Evolutionary conservation across 2,113 vertebrate species (phyloP), one percentile per base, ranked within the genome.

Genomic region (Trogon surrucura): DNA sequence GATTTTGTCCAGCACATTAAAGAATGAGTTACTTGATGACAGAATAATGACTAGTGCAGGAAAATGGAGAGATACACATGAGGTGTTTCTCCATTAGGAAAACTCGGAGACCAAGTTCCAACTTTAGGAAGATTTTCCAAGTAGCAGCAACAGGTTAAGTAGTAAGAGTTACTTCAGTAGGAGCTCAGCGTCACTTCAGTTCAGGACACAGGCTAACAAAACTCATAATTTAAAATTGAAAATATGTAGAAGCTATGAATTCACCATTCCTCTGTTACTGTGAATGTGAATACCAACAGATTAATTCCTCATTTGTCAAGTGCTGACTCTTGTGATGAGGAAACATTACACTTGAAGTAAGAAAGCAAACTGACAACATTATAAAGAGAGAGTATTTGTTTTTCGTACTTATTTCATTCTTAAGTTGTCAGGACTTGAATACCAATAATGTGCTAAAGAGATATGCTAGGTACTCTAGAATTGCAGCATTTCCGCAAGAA

Each of bases 401-500:
- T 70, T 67, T 85, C 38, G 77, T 87, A 45, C 71, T 95, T 92
- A 71, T 50, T 92, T 93, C 13, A 27, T 88, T 89, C 75, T 70
- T 21, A 91, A 79, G 29, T 72, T 95, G 25, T 79, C 82, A 91
- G 85, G 93, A 80, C 21, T 85, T 75, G 41, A 51, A 53, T 65
- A 65, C 9, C 58, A 95, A 48, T 77, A 73, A 61, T 69, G 27
- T 34, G 11, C 66, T 96, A 88, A 95, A 54, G 10, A 90, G 50
- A 84, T 75, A 56, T 3, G 66, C 38, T 44, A 93, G 13, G 3
- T 81, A 20, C 29, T 23, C 32, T 29, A 80, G 16, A 83, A 60
- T 84, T 25, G 45, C 47, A 97, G 5, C 21, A 57, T 81, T 94
- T 95, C 78, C 85, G 57, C 41, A 93, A 51, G 48, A 89, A 75